Evolutionary conservation across 2,888 invertebrate species (phyloP).

Genomic region (Gastrophysa polygoni): DNA sequence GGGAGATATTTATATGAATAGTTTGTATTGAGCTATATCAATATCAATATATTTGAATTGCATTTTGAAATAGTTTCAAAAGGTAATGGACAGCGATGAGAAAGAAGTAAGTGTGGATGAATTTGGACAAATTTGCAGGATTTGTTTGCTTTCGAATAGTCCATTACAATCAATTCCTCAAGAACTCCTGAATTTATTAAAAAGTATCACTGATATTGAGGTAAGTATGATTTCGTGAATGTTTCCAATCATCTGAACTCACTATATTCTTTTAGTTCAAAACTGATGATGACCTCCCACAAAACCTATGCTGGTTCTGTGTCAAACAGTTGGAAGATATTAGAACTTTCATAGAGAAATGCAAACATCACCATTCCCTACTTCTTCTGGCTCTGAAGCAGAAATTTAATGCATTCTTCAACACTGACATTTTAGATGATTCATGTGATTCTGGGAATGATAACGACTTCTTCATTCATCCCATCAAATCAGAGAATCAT

Average conservation of each 20-base stretch:
- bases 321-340: constrained; percentile 19
- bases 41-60: too few species aligned
- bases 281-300: constrained; percentile 22
- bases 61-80: too few species aligned
- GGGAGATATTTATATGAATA: too few species aligned
- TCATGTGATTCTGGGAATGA: background rate
- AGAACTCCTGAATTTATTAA: constrained; percentile 19
- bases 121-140: constrained; percentile 27
- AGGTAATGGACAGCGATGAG: background rate
- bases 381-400: constrained; percentile 12
- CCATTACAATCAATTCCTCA: constrained; percentile 16
- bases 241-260: too few species aligned
- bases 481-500: background rate
- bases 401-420: background rate
- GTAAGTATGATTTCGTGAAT: constrained; percentile 15
- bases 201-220: constrained; percentile 26
- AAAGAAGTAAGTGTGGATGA: constrained; percentile 3
- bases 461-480: background rate
- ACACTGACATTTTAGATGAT: background rate
- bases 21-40: too few species aligned
- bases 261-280: constrained; percentile 20
- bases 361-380: constrained; percentile 20
- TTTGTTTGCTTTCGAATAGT: constrained; percentile 27
- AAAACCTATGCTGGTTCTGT: constrained; percentile 30
- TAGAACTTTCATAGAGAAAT: constrained; percentile 27